Base-by-base conservation (phyloP, 2,888 invertebrate species). In the Biston stratarius region DNA sequence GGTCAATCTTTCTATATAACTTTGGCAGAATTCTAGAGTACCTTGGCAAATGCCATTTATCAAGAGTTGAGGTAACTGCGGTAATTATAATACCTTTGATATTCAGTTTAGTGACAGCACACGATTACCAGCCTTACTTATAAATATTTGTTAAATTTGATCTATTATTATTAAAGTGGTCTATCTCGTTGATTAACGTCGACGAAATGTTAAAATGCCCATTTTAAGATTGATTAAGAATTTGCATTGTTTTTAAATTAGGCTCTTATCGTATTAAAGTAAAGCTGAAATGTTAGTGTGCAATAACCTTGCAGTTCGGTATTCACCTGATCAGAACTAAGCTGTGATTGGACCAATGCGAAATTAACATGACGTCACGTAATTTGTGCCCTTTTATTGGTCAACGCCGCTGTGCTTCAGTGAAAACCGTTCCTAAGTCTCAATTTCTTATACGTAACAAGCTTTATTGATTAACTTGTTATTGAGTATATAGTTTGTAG, bases 401-500 rank as follows among this genome's bases (percentile, higher is more conserved):
- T 47, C 47, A 47, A 14, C 14, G 14, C 14, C 6, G 5, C 42
- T 12, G 12, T 11, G 10, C 12, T 24, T 24, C 1, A 24, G 24
- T 24, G 24, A 24, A 24, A 1, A 24, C 24, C 24, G 24, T 1
- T 38, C 38, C 38, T 9, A 38, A 38, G 24, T 38, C 1, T 38
- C 9, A 38, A 38, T 0, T 38, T 38, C 38, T 38, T 38, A 38
- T 38, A 38, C 38, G 38, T 38, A 38, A 38, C 6, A 7, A 45
- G 3, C 7, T 57, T 57, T 55, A 12, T 62, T 63, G 67, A 45
- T 63, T 51, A 60, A 55, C 45, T 67, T 59, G 51, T 11, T 10
- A 34, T 45, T 11, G 11, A 9, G 44, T 24, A 24, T 24, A 24
- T 52, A 66, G 47, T 47, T 58, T 34, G 40, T 66, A 61, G 61